A percentile compares a stretch with the other conserved stretches of the same genome.
Conservation (phyloP, 2,113 vertebrate genomes). For the Phocoena phocoena region DNA sequence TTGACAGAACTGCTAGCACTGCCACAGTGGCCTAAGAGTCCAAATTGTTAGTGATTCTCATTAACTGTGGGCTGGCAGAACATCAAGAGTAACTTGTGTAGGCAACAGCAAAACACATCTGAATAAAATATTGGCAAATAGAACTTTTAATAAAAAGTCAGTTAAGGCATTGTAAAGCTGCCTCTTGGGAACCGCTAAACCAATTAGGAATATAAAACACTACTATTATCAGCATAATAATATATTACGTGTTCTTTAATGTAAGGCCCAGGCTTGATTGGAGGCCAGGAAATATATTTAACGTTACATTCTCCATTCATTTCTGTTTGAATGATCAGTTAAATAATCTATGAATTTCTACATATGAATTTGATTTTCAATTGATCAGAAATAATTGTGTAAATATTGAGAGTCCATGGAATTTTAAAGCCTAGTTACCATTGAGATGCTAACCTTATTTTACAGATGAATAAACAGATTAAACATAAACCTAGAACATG, state of each 20-base stretch:
- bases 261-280: background rate
- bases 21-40: background rate
- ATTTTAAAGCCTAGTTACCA: background rate
- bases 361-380: background rate
- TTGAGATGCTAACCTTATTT: background rate
- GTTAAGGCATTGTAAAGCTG: constrained; percentile 6
- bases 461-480: background rate
- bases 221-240: background rate
- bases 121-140: constrained; percentile 31
- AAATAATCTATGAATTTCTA: background rate
- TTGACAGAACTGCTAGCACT: background rate
- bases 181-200: background rate
- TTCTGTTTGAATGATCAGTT: background rate
- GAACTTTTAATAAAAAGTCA: background rate
- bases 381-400: background rate
- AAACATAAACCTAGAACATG: background rate
- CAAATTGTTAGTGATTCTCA: background rate
- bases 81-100: background rate
- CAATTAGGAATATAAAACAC: fast-evolving
- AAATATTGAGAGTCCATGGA: background rate
- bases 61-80: background rate
- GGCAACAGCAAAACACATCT: background rate
- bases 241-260: background rate
- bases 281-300: background rate
- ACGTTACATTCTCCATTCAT: background rate